Conservation (phyloP, 2,113 vertebrate species). For the Semnornis frantzii region DNA sequence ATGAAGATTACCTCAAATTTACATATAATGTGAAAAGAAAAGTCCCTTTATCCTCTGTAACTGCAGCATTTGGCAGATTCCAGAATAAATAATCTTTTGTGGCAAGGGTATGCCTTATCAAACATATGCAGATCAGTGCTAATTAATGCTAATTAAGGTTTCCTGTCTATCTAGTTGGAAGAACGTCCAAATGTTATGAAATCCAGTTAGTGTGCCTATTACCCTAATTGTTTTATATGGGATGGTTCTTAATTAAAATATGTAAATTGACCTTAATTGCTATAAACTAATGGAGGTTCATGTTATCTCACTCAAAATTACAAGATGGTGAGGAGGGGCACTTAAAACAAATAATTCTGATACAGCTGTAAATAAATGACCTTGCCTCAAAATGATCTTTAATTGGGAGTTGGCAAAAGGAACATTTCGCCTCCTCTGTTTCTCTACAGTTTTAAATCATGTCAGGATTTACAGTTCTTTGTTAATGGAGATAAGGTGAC, state of each 20-base stretch:
- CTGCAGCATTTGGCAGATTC: constrained; percentile 85
- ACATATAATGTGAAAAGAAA: constrained; percentile 79
- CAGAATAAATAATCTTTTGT: constrained; percentile 86
- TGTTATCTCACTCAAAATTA: constrained; percentile 86
- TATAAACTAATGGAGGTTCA: constrained; percentile 89
- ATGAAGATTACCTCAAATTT: constrained; percentile 79
- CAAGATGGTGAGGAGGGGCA: constrained; percentile 81
- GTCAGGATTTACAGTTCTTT: constrained; percentile 65
- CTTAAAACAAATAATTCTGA: constrained; percentile 81
- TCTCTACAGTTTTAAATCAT: constrained; percentile 68
- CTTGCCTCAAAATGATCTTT: constrained; percentile 80
- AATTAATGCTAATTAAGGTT: constrained; percentile 93
- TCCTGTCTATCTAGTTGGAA: constrained; percentile 88
- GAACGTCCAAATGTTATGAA: constrained; percentile 93
- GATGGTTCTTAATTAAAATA: constrained; percentile 92
- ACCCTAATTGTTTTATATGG: constrained; percentile 93
- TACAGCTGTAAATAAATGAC: constrained; percentile 81
- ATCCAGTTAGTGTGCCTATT: constrained; percentile 90
- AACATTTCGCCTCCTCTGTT: constrained; percentile 68
- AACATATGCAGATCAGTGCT: constrained; percentile 93
- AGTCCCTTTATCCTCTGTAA: constrained; percentile 79
- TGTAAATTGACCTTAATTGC: constrained; percentile 91
- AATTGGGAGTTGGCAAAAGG: constrained; percentile 79
- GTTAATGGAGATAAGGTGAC: constrained; percentile 58
- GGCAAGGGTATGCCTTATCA: constrained; percentile 90